These are phyloP conservation scores for Monopterus albus DNA, from an alignment of 2,113 vertebrate genomes.

Conservation along the genomic window DNA sequence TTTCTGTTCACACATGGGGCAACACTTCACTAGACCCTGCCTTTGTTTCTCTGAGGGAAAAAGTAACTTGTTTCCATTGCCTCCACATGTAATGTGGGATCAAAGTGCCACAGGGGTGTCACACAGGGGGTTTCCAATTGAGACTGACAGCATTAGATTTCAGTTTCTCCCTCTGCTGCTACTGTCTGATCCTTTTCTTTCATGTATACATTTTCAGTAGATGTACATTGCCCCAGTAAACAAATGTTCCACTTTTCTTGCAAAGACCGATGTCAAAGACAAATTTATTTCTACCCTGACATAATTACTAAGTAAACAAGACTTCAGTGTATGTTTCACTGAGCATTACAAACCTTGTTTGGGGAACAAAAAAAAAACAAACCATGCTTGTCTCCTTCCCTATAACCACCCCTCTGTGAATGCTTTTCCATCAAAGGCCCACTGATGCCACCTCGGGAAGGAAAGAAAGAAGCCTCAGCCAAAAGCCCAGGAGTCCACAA, in stretches of 20 bases:
- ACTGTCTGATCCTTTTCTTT: constrained; percentile 14
- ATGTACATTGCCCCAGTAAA: not conserved
- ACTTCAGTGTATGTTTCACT: constrained; percentile 35
- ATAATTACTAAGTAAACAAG: constrained; percentile 24
- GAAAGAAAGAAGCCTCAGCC: constrained; percentile 37
- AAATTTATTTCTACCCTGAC: not conserved
- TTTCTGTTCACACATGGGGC: constrained; percentile 11
- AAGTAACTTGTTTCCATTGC: constrained; percentile 53
- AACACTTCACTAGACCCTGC: constrained; percentile 5
- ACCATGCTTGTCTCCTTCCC: constrained; percentile 20
- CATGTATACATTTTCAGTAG: constrained; percentile 2
- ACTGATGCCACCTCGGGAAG: constrained; percentile 23
- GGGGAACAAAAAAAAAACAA: constrained; percentile 36
- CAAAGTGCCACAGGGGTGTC: constrained; percentile 42
- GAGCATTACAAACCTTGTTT: constrained; percentile 25
- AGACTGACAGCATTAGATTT: constrained; percentile 33
- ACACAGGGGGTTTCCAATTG: constrained; percentile 42
- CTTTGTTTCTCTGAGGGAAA: constrained; percentile 16
- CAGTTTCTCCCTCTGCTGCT: constrained; percentile 25
- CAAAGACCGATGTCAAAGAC: constrained; percentile 9
- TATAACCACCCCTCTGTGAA: constrained; percentile 24
- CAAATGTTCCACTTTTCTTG: not conserved
- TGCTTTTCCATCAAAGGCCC: constrained; percentile 44
- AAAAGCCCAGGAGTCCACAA: constrained; percentile 17
- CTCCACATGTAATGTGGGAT: constrained; percentile 33